Evolutionary conservation across 1,140 invertebrate genomes (phyloP), one percentile per base, ranked within the genome.

Genomic region (Zaprionus africanus): DNA sequence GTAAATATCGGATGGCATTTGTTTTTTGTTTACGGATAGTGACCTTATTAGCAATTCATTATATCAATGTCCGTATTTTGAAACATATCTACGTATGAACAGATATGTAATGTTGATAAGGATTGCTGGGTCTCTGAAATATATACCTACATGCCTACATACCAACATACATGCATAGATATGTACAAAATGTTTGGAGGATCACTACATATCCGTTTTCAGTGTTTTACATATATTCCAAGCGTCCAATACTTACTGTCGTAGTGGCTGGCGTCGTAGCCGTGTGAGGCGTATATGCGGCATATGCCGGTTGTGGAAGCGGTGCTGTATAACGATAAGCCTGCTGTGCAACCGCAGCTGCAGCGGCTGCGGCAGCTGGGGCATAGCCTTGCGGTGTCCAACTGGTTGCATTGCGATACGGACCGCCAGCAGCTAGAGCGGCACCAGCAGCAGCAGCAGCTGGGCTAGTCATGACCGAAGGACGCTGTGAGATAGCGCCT

Each of bases 331-430:
- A 93, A 54, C 92, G 86, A 63, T 93, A 93, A 46, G 90, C 88
- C 75, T 92, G 92, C 74, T 92, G 85, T 62, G 91, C 90, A 51
- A 90, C 91, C 63, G 88, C 91, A 69, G 91, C 91, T 72, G 91
- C 91, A 62, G 91, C 91, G 15, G 91, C 91, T 41, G 91, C 91
- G 61, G 88, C 88, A 49, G 90, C 81, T 26, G 92, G 91, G 68
- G 92, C 90, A 68, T 92, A 93, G 15, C 91, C 92, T 67, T 92
- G 92, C 56, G 92, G 91, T 60, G 92, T 92, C 92, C 92, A 93
- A 78, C 80, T 92, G 74, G 91, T 82, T 59, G 92, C 91, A 69
- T 91, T 91, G 53, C 92, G 90, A 79, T 93, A 93, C 34, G 87
- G 92, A 31, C 92, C 90, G 64, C 92, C 91, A 60, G 92, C 87